A percentile compares a stretch with the other conserved stretches of the same genome.
phyloP scores from a whole-genome alignment of 2,113 vertebrate species.

The Chaetops frenatus region DNA sequence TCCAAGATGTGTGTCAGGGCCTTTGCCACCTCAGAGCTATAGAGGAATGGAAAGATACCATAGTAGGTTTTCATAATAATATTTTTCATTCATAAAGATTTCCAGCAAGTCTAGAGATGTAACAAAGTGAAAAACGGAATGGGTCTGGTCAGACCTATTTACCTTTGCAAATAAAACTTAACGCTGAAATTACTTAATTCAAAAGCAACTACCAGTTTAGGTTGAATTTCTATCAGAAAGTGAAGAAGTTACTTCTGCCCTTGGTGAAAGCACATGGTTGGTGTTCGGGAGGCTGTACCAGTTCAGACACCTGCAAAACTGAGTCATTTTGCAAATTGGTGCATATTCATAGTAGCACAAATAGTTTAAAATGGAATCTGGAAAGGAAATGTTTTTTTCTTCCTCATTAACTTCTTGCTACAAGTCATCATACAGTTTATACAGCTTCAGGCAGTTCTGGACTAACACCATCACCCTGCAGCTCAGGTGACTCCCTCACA shows the following conservation, averaged over 20 bases:
- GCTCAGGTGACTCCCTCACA: background rate
- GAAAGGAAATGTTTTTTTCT: background rate
- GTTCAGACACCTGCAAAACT: background rate
- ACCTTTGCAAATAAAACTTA: background rate
- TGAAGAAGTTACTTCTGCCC: background rate
- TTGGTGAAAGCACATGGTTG: background rate
- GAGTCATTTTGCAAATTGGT: background rate
- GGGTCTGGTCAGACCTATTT: background rate
- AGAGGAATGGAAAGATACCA: background rate
- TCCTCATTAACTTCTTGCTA: background rate
- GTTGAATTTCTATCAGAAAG: background rate
- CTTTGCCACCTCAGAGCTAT: background rate
- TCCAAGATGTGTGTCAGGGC: background rate
- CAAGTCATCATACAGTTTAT: background rate
- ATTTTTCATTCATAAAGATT: background rate
- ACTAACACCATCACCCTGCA: background rate
- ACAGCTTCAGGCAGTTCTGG: background rate
- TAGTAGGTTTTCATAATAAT: background rate
- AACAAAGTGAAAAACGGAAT: background rate
- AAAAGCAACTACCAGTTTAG: background rate
- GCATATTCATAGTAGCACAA: background rate
- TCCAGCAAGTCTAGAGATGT: background rate
- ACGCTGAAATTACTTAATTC: background rate
- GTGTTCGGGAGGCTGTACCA: background rate
- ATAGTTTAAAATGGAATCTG: background rate